A percentile compares a stretch with the other conserved stretches of the same genome.
phyloP scores from a whole-genome alignment of 2,888 invertebrate genomes.

The Aphidius colemani region DNA sequence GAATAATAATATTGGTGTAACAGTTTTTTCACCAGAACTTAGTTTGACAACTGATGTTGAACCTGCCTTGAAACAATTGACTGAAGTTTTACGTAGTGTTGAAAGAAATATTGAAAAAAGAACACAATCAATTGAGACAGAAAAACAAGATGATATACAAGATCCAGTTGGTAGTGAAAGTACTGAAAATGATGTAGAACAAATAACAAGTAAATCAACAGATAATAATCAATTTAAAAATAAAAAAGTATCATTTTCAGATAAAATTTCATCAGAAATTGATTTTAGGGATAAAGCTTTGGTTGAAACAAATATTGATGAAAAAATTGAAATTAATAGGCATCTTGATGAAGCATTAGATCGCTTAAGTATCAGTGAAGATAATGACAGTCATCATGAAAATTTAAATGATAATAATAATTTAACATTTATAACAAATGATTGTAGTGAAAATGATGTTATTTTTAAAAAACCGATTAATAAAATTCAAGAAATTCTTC shows the following conservation, averaged over 20 bases:
- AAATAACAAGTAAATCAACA: not conserved
- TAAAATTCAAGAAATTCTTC: constrained; percentile 27
- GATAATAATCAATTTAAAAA: constrained; percentile 20
- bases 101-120: constrained; percentile 34
- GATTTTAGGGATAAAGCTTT: constrained; percentile 4
- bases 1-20: constrained; percentile 22
- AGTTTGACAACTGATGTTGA: constrained; percentile 36
- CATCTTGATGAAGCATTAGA: constrained; percentile 10
- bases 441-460: not conserved
- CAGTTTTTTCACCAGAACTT: constrained; percentile 27
- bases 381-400: not conserved
- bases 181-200: not conserved
- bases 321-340: constrained; percentile 4
- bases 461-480: not conserved
- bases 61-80: constrained; percentile 35
- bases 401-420: not conserved
- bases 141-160: not conserved
- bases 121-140: constrained; percentile 9
- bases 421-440: not conserved
- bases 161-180: no score
- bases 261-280: not conserved
- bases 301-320: constrained; percentile 10
- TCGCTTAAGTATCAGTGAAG: not conserved
- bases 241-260: constrained; percentile 30
- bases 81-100: constrained; percentile 35